Conservation (phyloP, 2,113 vertebrate species). For the Chrysochloris asiatica region DNA sequence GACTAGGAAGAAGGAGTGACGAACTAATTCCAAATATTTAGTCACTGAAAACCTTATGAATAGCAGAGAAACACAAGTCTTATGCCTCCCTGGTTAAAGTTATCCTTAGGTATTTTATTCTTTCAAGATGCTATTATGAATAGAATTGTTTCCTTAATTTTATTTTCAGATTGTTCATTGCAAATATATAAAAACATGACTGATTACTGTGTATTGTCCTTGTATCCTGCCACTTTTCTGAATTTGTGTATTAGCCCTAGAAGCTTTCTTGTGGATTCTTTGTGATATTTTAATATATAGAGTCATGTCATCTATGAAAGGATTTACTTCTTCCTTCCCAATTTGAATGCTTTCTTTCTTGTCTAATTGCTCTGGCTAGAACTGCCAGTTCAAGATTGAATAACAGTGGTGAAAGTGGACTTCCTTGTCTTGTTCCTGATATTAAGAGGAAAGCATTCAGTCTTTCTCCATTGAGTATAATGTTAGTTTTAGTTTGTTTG, state of each 20-base stretch:
- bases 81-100: too few relatives aligned
- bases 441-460: not conserved
- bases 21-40: too few relatives aligned
- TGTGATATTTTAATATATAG: not conserved
- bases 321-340: not conserved
- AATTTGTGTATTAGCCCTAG: not conserved
- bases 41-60: too few relatives aligned
- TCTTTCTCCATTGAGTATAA: not conserved
- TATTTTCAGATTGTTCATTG: not conserved
- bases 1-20: too few relatives aligned
- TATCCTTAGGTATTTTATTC: too few relatives aligned
- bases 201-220: not conserved
- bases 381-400: too few relatives aligned
- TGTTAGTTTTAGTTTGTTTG: not conserved
- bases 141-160: not conserved
- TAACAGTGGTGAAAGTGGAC: not conserved
- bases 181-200: not conserved
- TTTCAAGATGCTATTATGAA: not conserved
- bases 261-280: not conserved
- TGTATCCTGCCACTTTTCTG: not conserved
- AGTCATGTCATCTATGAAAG: not conserved
- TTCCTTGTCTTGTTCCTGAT: not conserved
- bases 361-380: too few relatives aligned
- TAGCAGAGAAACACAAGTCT: too few relatives aligned
- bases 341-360: not conserved